A percentile compares a stretch with the other conserved stretches of the same genome.
Conservation (phyloP, 2,113 vertebrate genomes). For the Sardina pilchardus region DNA sequence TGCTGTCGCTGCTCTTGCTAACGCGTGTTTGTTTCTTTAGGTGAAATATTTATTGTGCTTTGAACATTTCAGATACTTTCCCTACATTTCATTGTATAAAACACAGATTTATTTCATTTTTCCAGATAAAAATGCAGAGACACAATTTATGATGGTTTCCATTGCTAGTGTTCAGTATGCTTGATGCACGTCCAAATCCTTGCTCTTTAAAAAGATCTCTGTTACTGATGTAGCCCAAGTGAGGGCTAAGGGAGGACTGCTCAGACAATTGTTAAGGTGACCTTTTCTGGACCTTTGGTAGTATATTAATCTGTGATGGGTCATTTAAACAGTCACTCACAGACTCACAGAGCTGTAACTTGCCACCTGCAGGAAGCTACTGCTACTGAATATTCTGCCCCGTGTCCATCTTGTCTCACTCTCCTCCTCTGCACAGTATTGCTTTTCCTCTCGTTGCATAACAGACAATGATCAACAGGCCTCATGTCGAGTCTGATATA, state of each 20-base stretch:
- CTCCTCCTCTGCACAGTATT: not conserved
- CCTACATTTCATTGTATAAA: not conserved
- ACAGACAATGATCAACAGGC: conserved; percentile 24
- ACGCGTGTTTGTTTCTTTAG: conserved; percentile 31
- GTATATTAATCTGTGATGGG: conserved; percentile 5
- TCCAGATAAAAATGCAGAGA: not conserved
- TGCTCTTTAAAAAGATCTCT: not conserved
- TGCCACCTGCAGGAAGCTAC: not conserved
- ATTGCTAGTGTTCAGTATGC: not conserved
- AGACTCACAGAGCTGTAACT: not conserved
- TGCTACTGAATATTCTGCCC: not conserved
- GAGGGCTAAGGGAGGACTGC: not conserved
- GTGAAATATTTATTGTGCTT: conserved; percentile 18
- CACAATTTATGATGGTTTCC: not conserved
- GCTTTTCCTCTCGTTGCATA: not conserved
- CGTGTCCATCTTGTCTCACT: not conserved
- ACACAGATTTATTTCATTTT: not conserved
- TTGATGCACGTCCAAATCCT: not conserved
- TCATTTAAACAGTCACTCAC: not conserved
- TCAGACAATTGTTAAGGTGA: conserved; percentile 2
- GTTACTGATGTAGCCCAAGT: not conserved
- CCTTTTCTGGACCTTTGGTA: not conserved
- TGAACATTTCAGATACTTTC: not conserved
- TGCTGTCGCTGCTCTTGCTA: not conserved
- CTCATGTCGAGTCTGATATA: conserved; percentile 35